Conservation (phyloP, 2,113 vertebrate species). For the Salvelinus alpinus region DNA sequence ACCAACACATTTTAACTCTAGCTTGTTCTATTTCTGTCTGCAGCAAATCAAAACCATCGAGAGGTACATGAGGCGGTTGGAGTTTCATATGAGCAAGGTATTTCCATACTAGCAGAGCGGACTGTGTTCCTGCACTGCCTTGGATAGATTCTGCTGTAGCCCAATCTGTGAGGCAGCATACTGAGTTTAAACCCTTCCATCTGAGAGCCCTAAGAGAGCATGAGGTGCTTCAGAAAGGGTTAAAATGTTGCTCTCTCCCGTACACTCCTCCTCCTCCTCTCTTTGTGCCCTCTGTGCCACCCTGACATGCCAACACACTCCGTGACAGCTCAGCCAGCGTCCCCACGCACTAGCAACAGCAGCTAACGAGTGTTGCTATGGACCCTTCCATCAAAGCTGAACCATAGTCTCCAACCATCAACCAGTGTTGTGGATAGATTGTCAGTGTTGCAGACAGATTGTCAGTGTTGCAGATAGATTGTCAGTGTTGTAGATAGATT, state of each 20-base stretch:
- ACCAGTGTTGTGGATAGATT: no score
- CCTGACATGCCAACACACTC: no score
- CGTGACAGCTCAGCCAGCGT: background rate
- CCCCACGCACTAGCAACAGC: background rate
- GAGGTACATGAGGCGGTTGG: constrained; percentile 93
- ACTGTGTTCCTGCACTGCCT: background rate
- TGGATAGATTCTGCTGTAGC: no score
- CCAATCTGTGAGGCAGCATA: no score
- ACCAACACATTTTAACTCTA: background rate
- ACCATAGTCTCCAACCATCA: no score
- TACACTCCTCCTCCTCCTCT: no score
- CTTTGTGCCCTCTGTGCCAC: background rate
- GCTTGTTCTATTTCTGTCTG: constrained; percentile 43
- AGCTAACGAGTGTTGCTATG: background rate
- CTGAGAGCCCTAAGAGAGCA: background rate
- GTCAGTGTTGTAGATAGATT: no score
- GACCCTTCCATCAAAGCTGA: background rate
- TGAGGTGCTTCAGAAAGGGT: background rate
- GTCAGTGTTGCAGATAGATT: no score
- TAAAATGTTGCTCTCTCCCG: background rate
- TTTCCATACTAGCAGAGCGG: background rate
- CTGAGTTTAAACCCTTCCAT: no score
- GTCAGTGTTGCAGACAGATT: no score
- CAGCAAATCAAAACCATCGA: constrained; percentile 98
- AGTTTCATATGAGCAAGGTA: constrained; percentile 98